Evolutionary conservation across 2,113 vertebrate species (phyloP).

Genomic region (Morone saxatilis): DNA sequence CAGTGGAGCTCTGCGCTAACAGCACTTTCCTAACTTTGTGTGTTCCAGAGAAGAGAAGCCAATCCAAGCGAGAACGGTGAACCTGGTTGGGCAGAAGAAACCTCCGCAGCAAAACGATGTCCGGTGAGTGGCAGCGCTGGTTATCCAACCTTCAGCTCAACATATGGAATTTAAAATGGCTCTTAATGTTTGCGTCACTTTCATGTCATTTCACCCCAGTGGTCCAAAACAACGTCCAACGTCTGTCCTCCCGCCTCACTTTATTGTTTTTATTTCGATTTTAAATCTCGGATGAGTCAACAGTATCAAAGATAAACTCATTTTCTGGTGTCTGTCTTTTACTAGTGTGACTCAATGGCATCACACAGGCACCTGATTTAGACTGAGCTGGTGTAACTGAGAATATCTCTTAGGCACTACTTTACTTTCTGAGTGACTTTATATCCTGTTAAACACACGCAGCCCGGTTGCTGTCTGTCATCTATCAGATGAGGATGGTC

Average conservation of each 20-base stretch:
- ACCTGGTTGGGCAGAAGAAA: conserved; percentile 87
- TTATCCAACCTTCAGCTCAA: neutral
- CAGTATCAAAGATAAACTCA: conserved; percentile 5
- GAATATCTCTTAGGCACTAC: too few relatives aligned
- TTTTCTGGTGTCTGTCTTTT: conserved; percentile 12
- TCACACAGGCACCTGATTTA: conserved; percentile 20
- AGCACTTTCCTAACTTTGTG: conserved; percentile 26
- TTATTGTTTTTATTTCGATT: conserved; percentile 41
- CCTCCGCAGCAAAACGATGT: conserved; percentile 86
- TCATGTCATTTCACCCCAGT: neutral
- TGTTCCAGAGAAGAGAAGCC: conserved; percentile 86
- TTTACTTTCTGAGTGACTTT: neutral
- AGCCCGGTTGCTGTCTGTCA: conserved; percentile 11
- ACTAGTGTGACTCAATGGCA: conserved; percentile 41
- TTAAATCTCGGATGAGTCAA: conserved; percentile 53
- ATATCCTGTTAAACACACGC: conserved; percentile 7
- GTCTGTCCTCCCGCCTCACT: conserved; percentile 13
- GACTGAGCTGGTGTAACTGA: neutral
- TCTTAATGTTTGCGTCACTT: conserved; percentile 18
- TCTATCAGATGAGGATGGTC: conserved; percentile 28
- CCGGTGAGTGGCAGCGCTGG: conserved; percentile 75
- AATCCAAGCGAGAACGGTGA: conserved; percentile 85
- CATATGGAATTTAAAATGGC: neutral
- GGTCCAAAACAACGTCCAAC: conserved; percentile 13
- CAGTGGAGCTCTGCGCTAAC: conserved; percentile 15